These are phyloP conservation scores for Achlya flavicornis DNA, from an alignment of 2,888 invertebrate genomes.

Conservation along the genomic window DNA sequence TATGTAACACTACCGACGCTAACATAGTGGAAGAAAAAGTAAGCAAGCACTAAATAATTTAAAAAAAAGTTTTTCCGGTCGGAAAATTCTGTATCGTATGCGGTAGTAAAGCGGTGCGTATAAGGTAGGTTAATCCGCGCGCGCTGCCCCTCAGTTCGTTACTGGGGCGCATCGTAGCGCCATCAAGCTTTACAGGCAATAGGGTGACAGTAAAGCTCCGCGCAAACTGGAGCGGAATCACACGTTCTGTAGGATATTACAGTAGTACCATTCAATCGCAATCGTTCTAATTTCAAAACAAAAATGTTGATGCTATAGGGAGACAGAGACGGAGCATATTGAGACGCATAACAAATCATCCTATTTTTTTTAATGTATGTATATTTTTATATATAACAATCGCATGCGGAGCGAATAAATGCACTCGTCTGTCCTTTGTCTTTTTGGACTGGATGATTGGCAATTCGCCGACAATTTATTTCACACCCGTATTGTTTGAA, in stretches of 20 bases:
- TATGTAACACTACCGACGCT: not conserved
- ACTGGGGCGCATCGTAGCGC: slow-evolving; percentile 53
- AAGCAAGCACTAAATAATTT: not conserved
- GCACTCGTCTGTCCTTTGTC: too few species aligned
- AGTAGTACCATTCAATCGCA: too few species aligned
- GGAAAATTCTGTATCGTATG: slow-evolving; percentile 1
- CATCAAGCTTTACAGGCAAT: slow-evolving; percentile 32
- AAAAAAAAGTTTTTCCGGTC: not conserved
- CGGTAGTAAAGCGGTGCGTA: slow-evolving; percentile 20
- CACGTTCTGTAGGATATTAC: not conserved
- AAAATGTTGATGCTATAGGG: too few species aligned
- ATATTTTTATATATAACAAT: too few species aligned
- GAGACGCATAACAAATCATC: too few species aligned
- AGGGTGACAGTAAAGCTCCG: slow-evolving; percentile 25
- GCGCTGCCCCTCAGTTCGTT: slow-evolving; percentile 51
- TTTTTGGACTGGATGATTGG: not conserved
- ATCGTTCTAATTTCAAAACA: too few species aligned
- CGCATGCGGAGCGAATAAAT: too few species aligned
- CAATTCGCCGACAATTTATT: not conserved
- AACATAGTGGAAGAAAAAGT: not conserved
- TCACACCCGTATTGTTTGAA: not conserved
- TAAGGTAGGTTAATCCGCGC: slow-evolving; percentile 43
- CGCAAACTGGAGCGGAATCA: slow-evolving; percentile 15
- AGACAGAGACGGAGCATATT: too few species aligned
- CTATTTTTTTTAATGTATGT: too few species aligned